These are phyloP conservation scores for Umimayanthus kanabou DNA, from an alignment of 92 coral and sea anemone genomes.

Conservation along the genomic window DNA sequence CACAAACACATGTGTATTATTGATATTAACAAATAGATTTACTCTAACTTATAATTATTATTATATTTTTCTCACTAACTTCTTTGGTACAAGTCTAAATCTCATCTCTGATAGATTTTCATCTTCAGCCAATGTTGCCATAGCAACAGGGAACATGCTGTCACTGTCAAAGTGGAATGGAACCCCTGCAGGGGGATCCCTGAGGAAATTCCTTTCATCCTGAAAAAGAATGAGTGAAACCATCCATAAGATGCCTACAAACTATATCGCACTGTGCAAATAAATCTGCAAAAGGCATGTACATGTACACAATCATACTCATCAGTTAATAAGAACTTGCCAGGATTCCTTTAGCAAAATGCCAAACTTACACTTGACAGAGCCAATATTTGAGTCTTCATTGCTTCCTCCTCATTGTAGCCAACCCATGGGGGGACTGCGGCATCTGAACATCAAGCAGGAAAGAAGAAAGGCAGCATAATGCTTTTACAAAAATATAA, in stretches of 20 bases:
- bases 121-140: constrained; percentile 92
- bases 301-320: too few relatives aligned
- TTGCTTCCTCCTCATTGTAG: constrained; percentile 92
- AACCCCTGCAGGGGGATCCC: constrained; percentile 98
- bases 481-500: neutral
- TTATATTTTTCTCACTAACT: constrained; percentile 65
- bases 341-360: neutral
- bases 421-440: constrained; percentile 99
- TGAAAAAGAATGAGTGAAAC: neutral
- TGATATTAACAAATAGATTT: too few relatives aligned
- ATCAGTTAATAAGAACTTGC: too few relatives aligned
- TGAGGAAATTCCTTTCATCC: constrained; percentile 96
- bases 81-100: constrained; percentile 92
- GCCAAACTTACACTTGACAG: constrained; percentile 80
- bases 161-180: constrained; percentile 92
- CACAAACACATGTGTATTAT: too few relatives aligned
- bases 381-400: constrained; percentile 96
- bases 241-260: neutral
- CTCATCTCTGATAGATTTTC: constrained; percentile 86
- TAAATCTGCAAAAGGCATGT: too few relatives aligned
- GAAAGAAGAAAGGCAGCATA: neutral
- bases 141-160: constrained; percentile 93
- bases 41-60: neutral
- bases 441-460: constrained; percentile 59
- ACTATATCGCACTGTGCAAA: too few relatives aligned